Base-by-base conservation (phyloP, 2,113 vertebrate genomes). In the Rhipidura dahli region DNA sequence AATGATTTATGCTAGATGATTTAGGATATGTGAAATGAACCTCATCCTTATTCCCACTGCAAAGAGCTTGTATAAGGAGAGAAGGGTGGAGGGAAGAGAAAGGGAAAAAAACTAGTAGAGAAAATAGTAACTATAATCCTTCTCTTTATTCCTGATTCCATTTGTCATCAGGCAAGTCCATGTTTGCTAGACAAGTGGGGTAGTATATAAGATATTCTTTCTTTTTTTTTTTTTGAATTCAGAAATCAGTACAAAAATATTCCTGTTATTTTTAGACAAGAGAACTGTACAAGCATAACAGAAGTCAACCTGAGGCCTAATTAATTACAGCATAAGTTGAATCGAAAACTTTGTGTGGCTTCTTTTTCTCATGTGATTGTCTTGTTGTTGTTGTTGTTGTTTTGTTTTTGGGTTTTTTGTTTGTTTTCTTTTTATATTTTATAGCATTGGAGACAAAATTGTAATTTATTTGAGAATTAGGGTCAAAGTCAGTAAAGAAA, bases 321-420 rank as follows among this genome's bases (percentile, higher is more conserved):
- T 72, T 90, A 71, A 47, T 50, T 31, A 15, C 14, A 57, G 15
- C 6, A 15, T 20, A 70, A 63, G 35, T 76, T 65, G 44, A 86
- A 63, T 9, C 6, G 50, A 11, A 84, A 3, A 4, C 22, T 8
- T 33, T 31, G 2, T 11, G 11, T 14, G 15, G 1, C 1, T 1
- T 12, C 27, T 33, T 30, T 30, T 30, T 22, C 24, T 44, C 3
- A 1, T 24, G 22, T 44, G 33, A 37, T 33, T 37, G 10, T 42
- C 10, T 56, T n/a, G 44, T 20, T 9, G 12, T 24, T 35, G 7
- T 11, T 22, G 19, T 15, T 14, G 47, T 23, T 24, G 23, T 24
- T n/a, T n/a, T 15, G 10, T 26, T 15, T 15, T 17, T 18, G 8
- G 7, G 8, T 35, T 53, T 9, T 21, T 39, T 12, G 21, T 4